phyloP scores from a whole-genome alignment of 2,113 vertebrate species.

The Brachyistius frenatus region DNA sequence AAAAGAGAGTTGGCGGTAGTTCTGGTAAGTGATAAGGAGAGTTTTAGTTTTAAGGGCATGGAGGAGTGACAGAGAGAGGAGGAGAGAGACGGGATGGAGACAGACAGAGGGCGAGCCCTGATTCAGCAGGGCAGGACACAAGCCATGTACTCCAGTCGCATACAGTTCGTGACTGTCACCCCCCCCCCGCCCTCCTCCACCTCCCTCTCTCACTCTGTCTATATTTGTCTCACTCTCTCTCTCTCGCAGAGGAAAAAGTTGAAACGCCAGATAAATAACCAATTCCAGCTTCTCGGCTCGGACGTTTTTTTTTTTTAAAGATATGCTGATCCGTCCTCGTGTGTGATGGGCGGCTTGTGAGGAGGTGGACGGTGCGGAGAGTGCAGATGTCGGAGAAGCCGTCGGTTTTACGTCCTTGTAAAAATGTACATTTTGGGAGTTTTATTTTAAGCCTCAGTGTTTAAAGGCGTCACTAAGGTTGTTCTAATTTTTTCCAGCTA shows the following conservation, averaged over 20 bases:
- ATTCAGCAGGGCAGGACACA: slow-evolving; percentile 55
- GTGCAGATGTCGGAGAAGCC: too few species aligned
- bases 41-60: slow-evolving; percentile 45
- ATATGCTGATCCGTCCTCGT: background rate
- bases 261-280: slow-evolving; percentile 21
- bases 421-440: too few species aligned
- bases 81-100: slow-evolving; percentile 30
- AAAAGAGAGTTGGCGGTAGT: slow-evolving; percentile 43
- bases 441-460: too few species aligned
- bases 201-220: background rate
- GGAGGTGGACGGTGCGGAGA: too few species aligned
- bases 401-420: too few species aligned
- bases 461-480: too few species aligned
- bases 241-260: background rate
- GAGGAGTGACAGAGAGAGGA: slow-evolving; percentile 11
- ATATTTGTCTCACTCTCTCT: slow-evolving; percentile 8
- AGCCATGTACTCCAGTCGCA: slow-evolving; percentile 40
- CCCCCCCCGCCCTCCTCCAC: too few species aligned
- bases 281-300: background rate
- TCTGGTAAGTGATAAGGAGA: slow-evolving; percentile 42
- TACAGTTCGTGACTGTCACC: slow-evolving; percentile 10
- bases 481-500: too few species aligned
- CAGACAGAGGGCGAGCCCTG: slow-evolving; percentile 49
- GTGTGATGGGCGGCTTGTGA: too few species aligned
- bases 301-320: background rate